phyloP scores from a whole-genome alignment of 2,113 vertebrate genomes.

The Montifringilla adamsi region DNA sequence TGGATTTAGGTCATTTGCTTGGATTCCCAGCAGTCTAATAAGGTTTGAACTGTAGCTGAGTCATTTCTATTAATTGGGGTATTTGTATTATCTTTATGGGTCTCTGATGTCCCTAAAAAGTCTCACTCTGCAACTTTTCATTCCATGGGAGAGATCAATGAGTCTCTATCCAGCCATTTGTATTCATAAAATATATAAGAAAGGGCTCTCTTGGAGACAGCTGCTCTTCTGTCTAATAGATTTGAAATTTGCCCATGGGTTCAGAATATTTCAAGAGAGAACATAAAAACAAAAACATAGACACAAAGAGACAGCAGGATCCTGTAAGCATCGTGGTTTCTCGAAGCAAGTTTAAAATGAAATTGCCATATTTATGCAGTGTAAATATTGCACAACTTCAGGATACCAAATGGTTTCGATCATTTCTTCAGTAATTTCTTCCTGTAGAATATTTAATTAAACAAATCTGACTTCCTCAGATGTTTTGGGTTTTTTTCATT shows the following conservation, averaged over 20 bases:
- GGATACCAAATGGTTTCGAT: slow-evolving; percentile 2
- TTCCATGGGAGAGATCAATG: background rate
- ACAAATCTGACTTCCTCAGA: background rate
- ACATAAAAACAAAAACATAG: slow-evolving; percentile 12
- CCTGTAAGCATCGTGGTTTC: background rate
- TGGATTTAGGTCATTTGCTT: slow-evolving; percentile 42
- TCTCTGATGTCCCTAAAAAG: slow-evolving; percentile 27
- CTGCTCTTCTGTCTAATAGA: slow-evolving; percentile 18
- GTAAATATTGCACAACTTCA: background rate
- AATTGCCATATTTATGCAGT: background rate
- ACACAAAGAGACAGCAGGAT: background rate
- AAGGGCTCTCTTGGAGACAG: slow-evolving; percentile 14
- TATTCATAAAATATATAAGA: background rate
- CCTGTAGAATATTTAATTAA: slow-evolving; percentile 1
- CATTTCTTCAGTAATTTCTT: background rate
- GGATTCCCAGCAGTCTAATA: slow-evolving; percentile 40
- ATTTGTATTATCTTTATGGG: slow-evolving; percentile 40
- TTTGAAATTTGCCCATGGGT: slow-evolving; percentile 10
- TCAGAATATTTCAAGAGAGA: slow-evolving; percentile 3
- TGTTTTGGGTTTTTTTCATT: background rate
- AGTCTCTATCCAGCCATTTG: slow-evolving; percentile 44
- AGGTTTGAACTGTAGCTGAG: background rate
- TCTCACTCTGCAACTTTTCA: slow-evolving; percentile 29
- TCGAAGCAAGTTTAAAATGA: background rate
- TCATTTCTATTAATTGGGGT: slow-evolving; percentile 34